phyloP scores from a whole-genome alignment of 1,140 invertebrate genomes.

The Tetraneura akinire region DNA sequence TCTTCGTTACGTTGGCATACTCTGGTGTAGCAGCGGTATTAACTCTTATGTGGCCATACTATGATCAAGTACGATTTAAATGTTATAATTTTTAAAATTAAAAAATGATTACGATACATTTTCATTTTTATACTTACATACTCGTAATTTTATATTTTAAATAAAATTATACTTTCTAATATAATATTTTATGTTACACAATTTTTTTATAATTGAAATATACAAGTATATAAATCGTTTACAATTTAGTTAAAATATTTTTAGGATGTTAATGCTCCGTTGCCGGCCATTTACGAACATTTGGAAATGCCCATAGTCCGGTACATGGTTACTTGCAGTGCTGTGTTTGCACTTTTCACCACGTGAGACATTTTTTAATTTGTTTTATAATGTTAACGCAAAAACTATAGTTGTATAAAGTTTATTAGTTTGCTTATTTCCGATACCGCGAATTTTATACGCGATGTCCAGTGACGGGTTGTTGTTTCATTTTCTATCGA shows the following conservation, averaged over 20 bases:
- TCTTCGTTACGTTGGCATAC: conserved; percentile 82
- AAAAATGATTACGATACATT: no score
- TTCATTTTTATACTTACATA: no score
- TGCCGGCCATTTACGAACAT: conserved; percentile 78
- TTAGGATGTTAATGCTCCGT: conserved; percentile 64
- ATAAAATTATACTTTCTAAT: no score
- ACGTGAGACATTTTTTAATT: conserved; percentile 27
- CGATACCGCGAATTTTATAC: conserved; percentile 80
- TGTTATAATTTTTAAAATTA: neutral
- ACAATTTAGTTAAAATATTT: no score
- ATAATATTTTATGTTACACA: no score
- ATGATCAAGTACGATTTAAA: conserved; percentile 63
- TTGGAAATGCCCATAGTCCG: conserved; percentile 80
- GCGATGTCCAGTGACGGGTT: conserved; percentile 87
- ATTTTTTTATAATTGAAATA: no score
- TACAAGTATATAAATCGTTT: no score
- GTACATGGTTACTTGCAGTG: conserved; percentile 79
- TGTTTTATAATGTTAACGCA: neutral
- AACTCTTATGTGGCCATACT: conserved; percentile 89
- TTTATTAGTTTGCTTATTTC: conserved; percentile 80
- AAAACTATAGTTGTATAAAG: conserved; percentile 59
- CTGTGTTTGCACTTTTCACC: conserved; percentile 51
- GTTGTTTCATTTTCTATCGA: conserved; percentile 75
- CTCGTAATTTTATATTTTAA: no score
- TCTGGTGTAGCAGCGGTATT: conserved; percentile 83